Conservation (phyloP, 1,140 invertebrate genomes). For the Drosophila sp. region DNA sequence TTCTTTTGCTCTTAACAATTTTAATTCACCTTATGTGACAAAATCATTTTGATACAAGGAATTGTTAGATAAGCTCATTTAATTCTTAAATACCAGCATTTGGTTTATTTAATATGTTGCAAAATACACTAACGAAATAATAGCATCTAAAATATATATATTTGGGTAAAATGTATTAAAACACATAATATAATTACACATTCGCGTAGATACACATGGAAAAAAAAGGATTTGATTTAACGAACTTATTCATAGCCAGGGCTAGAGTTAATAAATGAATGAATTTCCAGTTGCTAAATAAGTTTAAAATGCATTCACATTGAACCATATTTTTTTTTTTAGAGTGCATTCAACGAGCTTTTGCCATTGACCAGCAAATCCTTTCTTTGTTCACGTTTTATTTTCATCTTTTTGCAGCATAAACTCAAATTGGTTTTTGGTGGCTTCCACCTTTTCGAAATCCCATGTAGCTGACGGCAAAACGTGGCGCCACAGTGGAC, state of each 20-base stretch:
- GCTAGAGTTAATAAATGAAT: not conserved
- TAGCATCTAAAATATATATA: too few relatives aligned
- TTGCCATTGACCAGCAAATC: constrained; percentile 4
- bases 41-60: too few relatives aligned
- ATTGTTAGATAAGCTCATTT: too few relatives aligned
- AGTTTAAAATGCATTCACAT: not conserved
- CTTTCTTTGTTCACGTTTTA: not conserved
- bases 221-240: not conserved
- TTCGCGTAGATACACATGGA: too few relatives aligned
- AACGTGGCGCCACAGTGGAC: not conserved
- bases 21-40: too few relatives aligned
- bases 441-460: not conserved
- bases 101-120: too few relatives aligned
- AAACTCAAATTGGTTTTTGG: not conserved
- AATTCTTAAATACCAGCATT: too few relatives aligned
- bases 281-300: not conserved
- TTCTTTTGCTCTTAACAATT: too few relatives aligned
- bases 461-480: constrained; percentile 1
- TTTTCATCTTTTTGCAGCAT: not conserved
- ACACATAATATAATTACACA: too few relatives aligned
- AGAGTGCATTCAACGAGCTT: not conserved
- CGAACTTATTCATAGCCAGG: not conserved
- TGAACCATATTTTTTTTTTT: not conserved
- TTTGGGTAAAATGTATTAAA: too few relatives aligned
- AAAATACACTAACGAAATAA: too few relatives aligned